A percentile compares a stretch with the other conserved stretches of the same genome.
Conservation (phyloP, 2,888 invertebrate species). For the Cryptus armator region DNA sequence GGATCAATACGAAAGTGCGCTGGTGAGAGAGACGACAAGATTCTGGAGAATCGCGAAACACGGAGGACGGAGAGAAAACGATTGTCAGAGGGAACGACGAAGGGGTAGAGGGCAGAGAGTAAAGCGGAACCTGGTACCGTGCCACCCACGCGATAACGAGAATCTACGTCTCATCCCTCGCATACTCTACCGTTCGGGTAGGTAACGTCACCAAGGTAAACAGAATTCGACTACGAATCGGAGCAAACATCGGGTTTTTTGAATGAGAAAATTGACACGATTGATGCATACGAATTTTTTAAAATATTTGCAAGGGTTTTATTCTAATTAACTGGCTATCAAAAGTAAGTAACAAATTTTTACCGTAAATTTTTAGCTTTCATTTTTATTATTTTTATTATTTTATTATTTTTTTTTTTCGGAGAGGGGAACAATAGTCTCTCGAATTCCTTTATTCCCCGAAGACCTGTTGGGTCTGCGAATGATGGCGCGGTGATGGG, state of each 20-base stretch:
- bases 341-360: neutral
- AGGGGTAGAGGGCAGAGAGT: slow-evolving; percentile 19
- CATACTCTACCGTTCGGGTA: neutral
- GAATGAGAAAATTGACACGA: neutral
- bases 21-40: slow-evolving; percentile 53
- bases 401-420: neutral
- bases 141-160: slow-evolving; percentile 49
- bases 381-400: neutral
- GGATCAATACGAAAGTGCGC: slow-evolving; percentile 79
- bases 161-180: neutral
- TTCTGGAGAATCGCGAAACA: slow-evolving; percentile 49
- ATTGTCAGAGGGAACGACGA: slow-evolving; percentile 25
- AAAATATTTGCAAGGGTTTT: neutral
- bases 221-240: slow-evolving; percentile 12
- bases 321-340: neutral
- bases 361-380: too few relatives aligned
- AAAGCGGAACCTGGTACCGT: slow-evolving; percentile 3
- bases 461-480: neutral
- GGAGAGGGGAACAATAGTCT: too few relatives aligned
- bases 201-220: slow-evolving; percentile 21
- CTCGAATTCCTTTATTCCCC: too few relatives aligned
- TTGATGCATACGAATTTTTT: neutral
- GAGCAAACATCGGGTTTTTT: slow-evolving; percentile 21
- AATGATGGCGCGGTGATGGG: neutral
- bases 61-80: slow-evolving; percentile 32